Percentiles rank a stretch among this genome's conserved stretches.
These are phyloP conservation scores for Plagodis pulveraria DNA, from an alignment of 2,888 invertebrate genomes.

Conservation along the genomic window DNA sequence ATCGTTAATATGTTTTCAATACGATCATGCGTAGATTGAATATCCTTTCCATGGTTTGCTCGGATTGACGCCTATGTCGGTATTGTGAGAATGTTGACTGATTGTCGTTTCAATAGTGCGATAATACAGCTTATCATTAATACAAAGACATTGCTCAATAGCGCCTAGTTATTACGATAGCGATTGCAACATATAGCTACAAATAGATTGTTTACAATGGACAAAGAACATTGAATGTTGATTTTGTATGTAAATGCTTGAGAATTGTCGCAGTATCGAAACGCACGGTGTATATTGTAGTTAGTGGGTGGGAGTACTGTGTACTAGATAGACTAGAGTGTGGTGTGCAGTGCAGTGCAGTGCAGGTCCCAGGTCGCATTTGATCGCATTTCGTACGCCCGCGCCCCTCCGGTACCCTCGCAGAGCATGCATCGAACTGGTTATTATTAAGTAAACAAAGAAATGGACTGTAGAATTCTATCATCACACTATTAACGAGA, in stretches of 20 bases:
- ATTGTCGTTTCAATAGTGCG: conserved; percentile 49
- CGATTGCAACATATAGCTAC: conserved; percentile 4
- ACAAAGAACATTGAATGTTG: background rate
- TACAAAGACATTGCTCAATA: conserved; percentile 34
- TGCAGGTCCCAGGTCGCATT: conserved; percentile 53
- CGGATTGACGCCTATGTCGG: conserved; percentile 21
- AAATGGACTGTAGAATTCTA: conserved; percentile 79
- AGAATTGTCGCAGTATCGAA: conserved; percentile 31
- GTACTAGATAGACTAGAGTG: conserved; percentile 10
- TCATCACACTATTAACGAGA: conserved; percentile 78
- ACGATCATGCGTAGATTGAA: background rate
- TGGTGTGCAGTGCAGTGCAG: background rate
- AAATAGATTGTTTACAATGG: background rate
- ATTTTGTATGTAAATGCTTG: background rate
- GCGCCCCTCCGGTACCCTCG: conserved; percentile 34
- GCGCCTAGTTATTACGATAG: conserved; percentile 18
- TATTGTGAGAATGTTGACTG: conserved; percentile 39
- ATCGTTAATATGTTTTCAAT: conserved; percentile 10
- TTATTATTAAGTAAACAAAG: conserved; percentile 77
- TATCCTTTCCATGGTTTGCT: conserved; percentile 13
- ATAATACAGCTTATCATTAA: conserved; percentile 35
- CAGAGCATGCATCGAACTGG: conserved; percentile 68
- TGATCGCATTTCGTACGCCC: conserved; percentile 63
- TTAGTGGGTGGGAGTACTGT: conserved; percentile 14
- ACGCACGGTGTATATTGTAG: conserved; percentile 27